Evolutionary conservation across 2,113 vertebrate genomes (phyloP), one percentile per base, ranked within the genome.

Genomic region (Tetraodon nigroviridis): DNA sequence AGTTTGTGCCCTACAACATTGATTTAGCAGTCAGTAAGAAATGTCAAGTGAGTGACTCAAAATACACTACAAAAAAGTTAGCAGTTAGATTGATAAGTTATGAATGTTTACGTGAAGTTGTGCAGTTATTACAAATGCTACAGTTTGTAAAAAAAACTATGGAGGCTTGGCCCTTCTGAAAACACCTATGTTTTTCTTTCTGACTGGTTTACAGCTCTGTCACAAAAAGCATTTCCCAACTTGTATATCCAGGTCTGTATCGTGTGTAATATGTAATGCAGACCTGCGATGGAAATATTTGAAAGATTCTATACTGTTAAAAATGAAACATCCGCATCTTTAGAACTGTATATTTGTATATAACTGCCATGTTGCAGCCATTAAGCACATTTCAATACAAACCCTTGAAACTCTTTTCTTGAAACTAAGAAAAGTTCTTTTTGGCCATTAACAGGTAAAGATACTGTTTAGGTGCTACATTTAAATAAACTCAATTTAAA

Each of bases 371-470:
- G 17, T 68, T 65, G 71, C 59, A 72, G 75, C 77, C 79, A 67
- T 65, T 64, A 7, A 61, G 47, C 45, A 46, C 65, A 71, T 69
- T 78, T 68, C 40, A 58, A 42, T 50, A 49, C 8, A 22, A 69
- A 77, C 70, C 45, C 61, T 64, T 6, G 7, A 66, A 27, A 27
- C 24, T 47, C 42, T 24, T 44, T 75, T 67, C 72, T 56, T 51
- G 66, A 65, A 77, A 54, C 71, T 68, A 59, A 66, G 32, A 37
- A 37, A 37, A 37, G 45, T 58, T 55, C 69, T 76, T 63, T 59
- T 78, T 71, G 73, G 67, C 24, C 54, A 57, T 67, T 75, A 52
- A n/a, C 61, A 75, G 58, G 69, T 79, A 64, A 76, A 54, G 42
- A 47, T 66, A 71, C 71, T 46, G n/a, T 65, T 45, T 20, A 17